These are phyloP conservation scores for Rhinogobius similis DNA, from an alignment of 2,113 vertebrate species.

Conservation along the genomic window DNA sequence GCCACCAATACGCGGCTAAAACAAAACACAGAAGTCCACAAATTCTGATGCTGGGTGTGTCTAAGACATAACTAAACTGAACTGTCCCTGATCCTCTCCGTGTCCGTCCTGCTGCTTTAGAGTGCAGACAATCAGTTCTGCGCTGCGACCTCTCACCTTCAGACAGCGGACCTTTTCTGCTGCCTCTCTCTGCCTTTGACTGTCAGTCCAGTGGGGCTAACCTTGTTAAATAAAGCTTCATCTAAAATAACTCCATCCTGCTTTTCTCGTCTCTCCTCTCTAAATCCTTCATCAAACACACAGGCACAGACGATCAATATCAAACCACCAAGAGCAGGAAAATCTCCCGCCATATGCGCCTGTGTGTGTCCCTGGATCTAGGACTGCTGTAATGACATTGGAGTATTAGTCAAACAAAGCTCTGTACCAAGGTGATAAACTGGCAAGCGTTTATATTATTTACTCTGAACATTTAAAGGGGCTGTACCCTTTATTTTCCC, in stretches of 20 bases:
- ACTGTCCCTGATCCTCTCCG: background rate
- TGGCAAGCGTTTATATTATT: background rate
- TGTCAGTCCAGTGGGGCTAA: conserved; percentile 29
- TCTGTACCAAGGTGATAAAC: conserved; percentile 9
- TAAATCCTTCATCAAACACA: conserved; percentile 60
- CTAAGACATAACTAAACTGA: conserved; percentile 5
- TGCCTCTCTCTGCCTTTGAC: conserved; percentile 2
- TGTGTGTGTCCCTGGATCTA: conserved; percentile 10
- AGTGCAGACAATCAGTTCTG: conserved; percentile 10
- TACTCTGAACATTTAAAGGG: background rate
- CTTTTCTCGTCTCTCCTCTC: conserved; percentile 28
- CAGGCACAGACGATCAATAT: conserved; percentile 43
- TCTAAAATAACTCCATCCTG: conserved; percentile 56
- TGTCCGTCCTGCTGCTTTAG: conserved; percentile 8
- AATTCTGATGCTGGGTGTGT: background rate
- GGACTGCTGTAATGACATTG: conserved; percentile 9
- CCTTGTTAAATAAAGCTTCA: conserved; percentile 63
- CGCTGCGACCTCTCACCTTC: conserved; percentile 44
- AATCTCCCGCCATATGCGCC: conserved; percentile 3
- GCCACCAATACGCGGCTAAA: background rate
- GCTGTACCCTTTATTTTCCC: no score
- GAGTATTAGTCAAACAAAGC: conserved; percentile 27
- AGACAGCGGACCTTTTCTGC: conserved; percentile 2
- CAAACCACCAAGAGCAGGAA: conserved; percentile 18
- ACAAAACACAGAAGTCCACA: background rate